Base-by-base conservation (phyloP, 1,140 invertebrate genomes). In the Atta texana region DNA sequence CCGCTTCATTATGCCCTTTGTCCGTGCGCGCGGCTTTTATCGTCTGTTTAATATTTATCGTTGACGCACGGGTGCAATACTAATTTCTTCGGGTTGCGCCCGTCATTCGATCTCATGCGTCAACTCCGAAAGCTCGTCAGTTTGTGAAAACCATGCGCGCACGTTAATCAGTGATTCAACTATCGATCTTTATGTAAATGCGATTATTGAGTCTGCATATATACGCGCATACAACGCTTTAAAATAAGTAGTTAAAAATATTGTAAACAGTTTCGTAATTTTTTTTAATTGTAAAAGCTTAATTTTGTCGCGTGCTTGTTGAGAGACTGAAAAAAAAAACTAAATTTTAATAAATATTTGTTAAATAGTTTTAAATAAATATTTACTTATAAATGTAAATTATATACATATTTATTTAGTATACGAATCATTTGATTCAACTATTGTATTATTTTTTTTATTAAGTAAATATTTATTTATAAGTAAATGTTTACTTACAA, bases 31-130 rank as follows among this genome's bases (percentile, higher is more conserved):
- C 64, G 34, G 61, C 39, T 64, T 77, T 77, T 64, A 80, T 85
- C 59, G 55, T 68, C 89, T 88, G 76, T 91, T 91, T 91, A 91
- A 91, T 91, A 90, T 91, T 91, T 91, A 90, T 88, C 78, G 53
- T 72, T 34, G 55, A 16, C 31, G 72, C 69, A 75, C 80, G 69
- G 80, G 80, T 84, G 80, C 80, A 84, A 84, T 84, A 84, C 80
- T 90, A 87, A 74, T 78, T 85, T 87, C 86, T 84, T 89, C 86
- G 84, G 24, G 81, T 63, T 66, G 88, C 57, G 80, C 86, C 69
- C 64, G 78, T 89, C 87, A 61, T 82, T 86, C 87, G 66, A 57
- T 78, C 72, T 85, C 74, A 61, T 53, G 49, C 82, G 74, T 78
- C 59, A 64, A 78, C 61, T 85, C 59, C 72, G 57, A 31, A 59